Evolutionary conservation across 1,140 invertebrate species (phyloP), one percentile per base, ranked within the genome.

Genomic region (Venustaconcha ellipsiformis): DNA sequence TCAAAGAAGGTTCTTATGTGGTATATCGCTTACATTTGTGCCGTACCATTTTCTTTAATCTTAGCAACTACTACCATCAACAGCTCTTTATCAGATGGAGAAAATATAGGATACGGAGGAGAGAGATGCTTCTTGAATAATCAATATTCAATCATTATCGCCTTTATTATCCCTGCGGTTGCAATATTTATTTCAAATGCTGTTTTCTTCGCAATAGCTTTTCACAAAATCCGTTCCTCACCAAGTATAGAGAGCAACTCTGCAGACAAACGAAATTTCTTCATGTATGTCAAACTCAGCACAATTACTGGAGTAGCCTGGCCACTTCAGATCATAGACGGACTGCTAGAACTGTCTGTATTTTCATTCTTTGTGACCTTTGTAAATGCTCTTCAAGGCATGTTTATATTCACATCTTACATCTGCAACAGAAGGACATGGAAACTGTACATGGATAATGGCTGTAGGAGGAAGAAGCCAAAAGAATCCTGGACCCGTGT

Each of bases 51-150:
- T 30, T 12, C 59, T 20, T 23, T 60, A 15, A 37, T 74, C 1
- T 23, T 18, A 30, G 64, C 37, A 14, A 65, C 59, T 48, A 37
- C 14, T 26, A 14, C 17, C 20, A 37, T 74, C 8, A 74, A 74
- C 58, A 37, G 82, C 8, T 14, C 67, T 12, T 26, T 67, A 18
- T 56, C 63, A 15, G 13, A 57, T 67, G 56, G n/a, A 14, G 56
- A 58, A 37, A 12, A 17, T 15, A 17, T 55, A 18, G 72, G 72
- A 2, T 74, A 74, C 18, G 72, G 72, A n/a, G 37, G 23, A 55
- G 0, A 3, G 18, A 20, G 26, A n/a, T 74, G 72, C 18, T 74
- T 74, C 55, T 72, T 84, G n/a, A 71, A 78, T 11, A 74, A 78
- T 58, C 20, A 60, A 14, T 74, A 58, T 37, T 59, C 23, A 8